Evolutionary conservation across 2,888 invertebrate genomes (phyloP), one percentile per base, ranked within the genome.

Genomic region (Drosophila borborema): DNA sequence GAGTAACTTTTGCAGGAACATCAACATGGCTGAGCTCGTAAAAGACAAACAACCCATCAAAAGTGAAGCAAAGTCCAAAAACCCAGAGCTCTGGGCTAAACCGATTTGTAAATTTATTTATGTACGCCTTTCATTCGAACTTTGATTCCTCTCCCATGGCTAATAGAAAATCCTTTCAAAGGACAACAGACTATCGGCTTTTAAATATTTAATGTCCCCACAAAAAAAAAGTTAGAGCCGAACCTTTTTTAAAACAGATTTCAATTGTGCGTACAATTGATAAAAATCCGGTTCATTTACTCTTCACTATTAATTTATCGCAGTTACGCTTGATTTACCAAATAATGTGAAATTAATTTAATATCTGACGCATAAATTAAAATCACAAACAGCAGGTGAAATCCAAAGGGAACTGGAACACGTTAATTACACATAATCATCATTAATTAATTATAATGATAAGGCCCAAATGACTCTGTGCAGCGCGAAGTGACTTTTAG

Each of bases 401-500:
- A 49, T 38, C 8, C 2, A 6, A 38, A 12, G 46, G 38, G 28
- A 16, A 51, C 34, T 55, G 51, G 55, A 64, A 72, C 74, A 61
- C 61, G 82, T 82, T 84, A 86, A 86, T 86, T 82, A 77, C 74
- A 72, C 61, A 76, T 77, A 82, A 87, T 82, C 79, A 69, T 67
- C 70, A 81, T 90, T 85, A 86, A 86, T 86, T 89, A 85, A 89
- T 86, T 86, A 88, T 74, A 73, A 76, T 67, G 76, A 86, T 76
- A 81, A 58, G 20, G 16, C 20, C 3, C 2, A 34, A 45, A 10
- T 36, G 34, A 34, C 4, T 58, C 45, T 10, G 55, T 51, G 31
- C 53, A 28, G 12, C 58, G 28, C 45, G 34, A 28, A 6, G 2
- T 56, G 36, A 58, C 65, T 64, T 58, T 71, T 53, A 58, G 41